Conservation (phyloP, 1,140 invertebrate species). For the Orius insidiosus region DNA sequence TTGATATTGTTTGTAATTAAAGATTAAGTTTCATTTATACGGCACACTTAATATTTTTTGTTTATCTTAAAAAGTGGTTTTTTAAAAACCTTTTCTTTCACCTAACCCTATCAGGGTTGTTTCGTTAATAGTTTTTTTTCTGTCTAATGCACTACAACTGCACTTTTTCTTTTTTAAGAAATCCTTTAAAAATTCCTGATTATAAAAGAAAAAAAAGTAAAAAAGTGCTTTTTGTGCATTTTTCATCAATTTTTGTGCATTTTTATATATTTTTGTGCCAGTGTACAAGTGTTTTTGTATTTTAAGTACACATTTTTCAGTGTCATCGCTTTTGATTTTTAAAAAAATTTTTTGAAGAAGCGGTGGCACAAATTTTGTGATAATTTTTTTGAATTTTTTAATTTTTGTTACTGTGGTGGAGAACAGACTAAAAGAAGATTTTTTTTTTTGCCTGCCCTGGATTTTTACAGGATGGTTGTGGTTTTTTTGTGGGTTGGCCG, state of each 20-base stretch:
- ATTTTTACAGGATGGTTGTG: conserved; percentile 9
- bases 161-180: background rate
- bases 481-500: conserved; percentile 5
- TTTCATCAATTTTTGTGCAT: background rate
- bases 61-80: too few species aligned
- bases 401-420: conserved; percentile 5
- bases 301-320: conserved; percentile 15
- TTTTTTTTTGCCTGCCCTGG: conserved; percentile 7
- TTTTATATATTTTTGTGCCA: conserved; percentile 12
- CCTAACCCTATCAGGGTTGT: conserved; percentile 4
- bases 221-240: conserved; percentile 1
- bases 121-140: conserved; percentile 15
- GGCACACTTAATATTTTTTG: conserved; percentile 31
- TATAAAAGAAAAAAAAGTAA: background rate
- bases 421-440: background rate
- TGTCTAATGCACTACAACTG: conserved; percentile 10
- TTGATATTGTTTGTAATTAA: conserved; percentile 22
- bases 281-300: conserved; percentile 9
- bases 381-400: conserved; percentile 6
- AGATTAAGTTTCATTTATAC: conserved; percentile 44
- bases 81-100: too few species aligned
- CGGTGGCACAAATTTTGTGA: background rate
- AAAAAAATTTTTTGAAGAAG: background rate
- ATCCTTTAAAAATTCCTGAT: too few species aligned
- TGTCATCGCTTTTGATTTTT: conserved; percentile 10